Evolutionary conservation across 2,888 invertebrate genomes (phyloP), one percentile per base, ranked within the genome.

Genomic region (Acanthoscelides obtectus): DNA sequence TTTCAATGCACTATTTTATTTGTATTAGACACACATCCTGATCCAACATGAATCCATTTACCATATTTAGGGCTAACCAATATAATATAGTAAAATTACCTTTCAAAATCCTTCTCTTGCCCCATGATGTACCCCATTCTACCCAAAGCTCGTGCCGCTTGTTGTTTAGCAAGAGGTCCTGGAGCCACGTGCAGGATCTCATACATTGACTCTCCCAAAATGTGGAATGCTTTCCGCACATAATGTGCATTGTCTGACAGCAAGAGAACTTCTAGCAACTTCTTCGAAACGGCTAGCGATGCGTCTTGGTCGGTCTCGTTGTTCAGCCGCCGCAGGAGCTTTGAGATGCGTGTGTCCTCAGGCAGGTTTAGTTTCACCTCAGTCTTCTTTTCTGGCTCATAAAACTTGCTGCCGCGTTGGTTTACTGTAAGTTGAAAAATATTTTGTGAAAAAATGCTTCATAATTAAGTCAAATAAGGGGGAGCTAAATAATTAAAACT

Each of bases 331-430:
- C 95, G 90, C 77, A 97, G 86, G 74, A 96, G 88, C 85, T 95
- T 95, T 0, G 95, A 94, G 81, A 97, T 93, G 79, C 95, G 91
- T 77, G 94, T 92, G 83, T 97, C 96, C 83, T 94, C 94, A 22
- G 91, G 89, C 75, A 92, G 84, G 80, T 84, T 86, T 63, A 85
- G 81, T 76, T 85, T 85, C 67, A 84, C 80, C 72, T 86, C 86
- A 64, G 78, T 78, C 77, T 85, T 85, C 75, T 84, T 84, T 69
- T 85, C 85, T 22, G 83, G 78, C 78, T 84, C 85, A 73, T 84
- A 84, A 79, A 83, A 85, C 81, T 86, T 87, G 63, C 83, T 83
- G 72, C 83, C 83, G 71, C 83, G 81, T 66, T 82, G 81, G 72
- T 78, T 77, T 71, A 82, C 81, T 77, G 76, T 74, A 73, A 79